Conservation (phyloP, 2,797 vertebrate species). For the Notoglanidium macrostoma region DNA sequence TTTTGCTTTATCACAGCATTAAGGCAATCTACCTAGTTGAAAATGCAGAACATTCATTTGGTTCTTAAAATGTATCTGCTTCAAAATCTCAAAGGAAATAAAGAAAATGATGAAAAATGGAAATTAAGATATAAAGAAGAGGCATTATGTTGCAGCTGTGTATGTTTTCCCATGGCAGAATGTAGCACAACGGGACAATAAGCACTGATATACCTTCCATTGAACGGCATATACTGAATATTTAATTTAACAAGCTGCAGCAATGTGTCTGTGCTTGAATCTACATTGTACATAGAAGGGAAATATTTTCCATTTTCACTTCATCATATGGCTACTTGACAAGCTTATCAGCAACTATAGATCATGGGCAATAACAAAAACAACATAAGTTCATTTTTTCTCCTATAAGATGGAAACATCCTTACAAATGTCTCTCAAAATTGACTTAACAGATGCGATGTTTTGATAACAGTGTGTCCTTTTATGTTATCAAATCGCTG, state of each 20-base stretch:
- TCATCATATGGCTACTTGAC: too few relatives aligned
- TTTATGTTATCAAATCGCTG: not conserved
- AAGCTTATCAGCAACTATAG: not conserved
- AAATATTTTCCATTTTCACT: not conserved
- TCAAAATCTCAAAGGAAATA: constrained; percentile 32
- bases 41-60: constrained; percentile 15
- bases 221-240: not conserved
- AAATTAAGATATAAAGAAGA: constrained; percentile 15
- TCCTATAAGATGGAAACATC: too few relatives aligned
- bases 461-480: not conserved
- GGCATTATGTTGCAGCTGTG: constrained; percentile 24
- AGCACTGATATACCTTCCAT: constrained; percentile 8
- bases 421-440: not conserved
- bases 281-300: not conserved
- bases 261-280: not conserved
- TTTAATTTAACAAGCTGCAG: constrained; percentile 3
- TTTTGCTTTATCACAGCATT: not conserved
- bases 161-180: not conserved
- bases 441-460: too few relatives aligned
- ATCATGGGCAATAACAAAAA: not conserved
- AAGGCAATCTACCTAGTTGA: not conserved
- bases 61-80: not conserved
- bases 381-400: not conserved
- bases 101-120: constrained; percentile 15
- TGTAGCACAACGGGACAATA: not conserved